Percentiles rank a stretch among this genome's conserved stretches.
Evolutionary conservation across 2,888 invertebrate species (phyloP).

Genomic region (Cheilosia scutellata): DNA sequence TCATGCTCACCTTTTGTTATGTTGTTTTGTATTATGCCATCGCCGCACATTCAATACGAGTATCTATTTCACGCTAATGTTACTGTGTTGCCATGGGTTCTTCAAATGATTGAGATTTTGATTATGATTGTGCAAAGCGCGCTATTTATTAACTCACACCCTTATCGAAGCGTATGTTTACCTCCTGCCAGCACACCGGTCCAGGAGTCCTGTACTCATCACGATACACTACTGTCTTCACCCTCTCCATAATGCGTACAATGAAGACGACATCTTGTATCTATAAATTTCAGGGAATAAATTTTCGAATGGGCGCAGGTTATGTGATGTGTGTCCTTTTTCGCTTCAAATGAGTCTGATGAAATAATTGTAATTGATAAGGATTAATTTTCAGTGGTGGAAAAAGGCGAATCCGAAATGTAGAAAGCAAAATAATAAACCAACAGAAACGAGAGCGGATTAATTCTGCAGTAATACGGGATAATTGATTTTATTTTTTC

Average conservation of each 20-base stretch:
- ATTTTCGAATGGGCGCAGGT: constrained; percentile 15
- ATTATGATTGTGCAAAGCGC: constrained; percentile 67
- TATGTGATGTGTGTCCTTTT: constrained; percentile 51
- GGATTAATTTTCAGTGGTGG: constrained; percentile 78
- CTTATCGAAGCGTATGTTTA: constrained; percentile 25
- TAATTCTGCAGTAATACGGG: constrained; percentile 59
- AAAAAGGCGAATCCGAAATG: background rate
- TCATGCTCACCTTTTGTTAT: constrained; percentile 66
- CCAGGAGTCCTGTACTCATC: constrained; percentile 27
- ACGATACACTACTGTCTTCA: constrained; percentile 18
- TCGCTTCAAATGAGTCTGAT: constrained; percentile 71
- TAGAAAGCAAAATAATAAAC: constrained; percentile 68
- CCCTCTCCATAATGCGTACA: constrained; percentile 6
- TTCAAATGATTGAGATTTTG: constrained; percentile 70
- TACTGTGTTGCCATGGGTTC: constrained; percentile 37
- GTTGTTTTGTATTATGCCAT: background rate
- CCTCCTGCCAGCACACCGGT: constrained; percentile 41
- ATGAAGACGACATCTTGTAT: constrained; percentile 3
- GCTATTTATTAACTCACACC: constrained; percentile 73
- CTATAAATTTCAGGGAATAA: constrained; percentile 24
- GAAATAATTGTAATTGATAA: constrained; percentile 80
- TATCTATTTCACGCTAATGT: constrained; percentile 71
- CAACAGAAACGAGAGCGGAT: constrained; percentile 68
- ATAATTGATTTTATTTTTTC: constrained; percentile 68
- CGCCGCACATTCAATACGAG: constrained; percentile 41